Evolutionary conservation across 2,113 vertebrate species (phyloP).

Genomic region (Glaucomys volans): DNA sequence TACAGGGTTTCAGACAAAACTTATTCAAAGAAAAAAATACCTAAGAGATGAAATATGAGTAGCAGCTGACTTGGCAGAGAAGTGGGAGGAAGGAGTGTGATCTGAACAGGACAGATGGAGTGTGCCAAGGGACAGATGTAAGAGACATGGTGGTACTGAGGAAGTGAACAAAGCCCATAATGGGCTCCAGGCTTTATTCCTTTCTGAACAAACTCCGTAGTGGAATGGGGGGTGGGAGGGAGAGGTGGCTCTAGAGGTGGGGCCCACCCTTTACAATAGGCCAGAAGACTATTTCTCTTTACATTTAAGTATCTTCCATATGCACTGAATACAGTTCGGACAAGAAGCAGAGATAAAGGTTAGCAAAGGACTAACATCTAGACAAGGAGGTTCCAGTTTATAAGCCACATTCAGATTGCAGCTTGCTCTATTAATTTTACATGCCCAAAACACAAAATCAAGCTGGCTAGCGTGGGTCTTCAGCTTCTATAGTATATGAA

Average conservation of each 20-base stretch:
- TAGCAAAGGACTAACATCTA: background rate
- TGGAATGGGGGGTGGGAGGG: rapidly evolving
- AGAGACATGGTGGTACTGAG: background rate
- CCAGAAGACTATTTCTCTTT: background rate
- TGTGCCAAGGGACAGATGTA: background rate
- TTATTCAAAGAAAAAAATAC: background rate
- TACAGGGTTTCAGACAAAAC: background rate
- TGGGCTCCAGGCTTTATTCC: background rate
- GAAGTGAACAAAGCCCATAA: background rate
- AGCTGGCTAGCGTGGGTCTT: background rate
- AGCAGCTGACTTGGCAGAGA: background rate
- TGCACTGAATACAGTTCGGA: background rate
- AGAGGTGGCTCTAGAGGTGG: background rate
- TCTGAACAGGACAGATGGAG: background rate
- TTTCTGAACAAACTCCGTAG: background rate
- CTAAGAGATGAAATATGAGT: background rate
- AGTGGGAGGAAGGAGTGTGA: background rate
- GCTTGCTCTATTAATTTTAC: background rate
- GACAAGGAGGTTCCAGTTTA: background rate
- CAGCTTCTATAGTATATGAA: background rate
- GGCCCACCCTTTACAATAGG: background rate
- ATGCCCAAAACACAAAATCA: background rate
- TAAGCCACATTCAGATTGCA: background rate
- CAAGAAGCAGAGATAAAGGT: background rate
- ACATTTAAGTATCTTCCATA: background rate